Percentiles rank a stretch among this genome's conserved stretches.
phyloP scores from a whole-genome alignment of 1,140 invertebrate genomes.

The Hypothenemus hampei region DNA sequence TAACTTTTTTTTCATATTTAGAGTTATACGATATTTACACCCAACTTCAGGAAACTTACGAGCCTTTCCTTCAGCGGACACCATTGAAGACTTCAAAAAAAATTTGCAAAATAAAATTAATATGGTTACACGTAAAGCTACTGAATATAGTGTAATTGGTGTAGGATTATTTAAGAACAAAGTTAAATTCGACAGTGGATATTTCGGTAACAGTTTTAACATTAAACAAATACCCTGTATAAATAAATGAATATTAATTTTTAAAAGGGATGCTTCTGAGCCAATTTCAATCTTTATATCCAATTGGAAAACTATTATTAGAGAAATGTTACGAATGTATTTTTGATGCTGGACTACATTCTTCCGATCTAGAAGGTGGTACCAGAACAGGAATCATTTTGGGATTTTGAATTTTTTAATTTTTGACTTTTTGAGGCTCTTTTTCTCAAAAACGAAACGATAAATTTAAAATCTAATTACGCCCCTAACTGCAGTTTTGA shows the following conservation, averaged over 20 bases:
- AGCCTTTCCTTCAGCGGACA: constrained; percentile 12
- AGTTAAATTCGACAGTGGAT: constrained; percentile 73
- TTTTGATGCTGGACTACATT: constrained; percentile 75
- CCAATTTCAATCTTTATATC: constrained; percentile 75
- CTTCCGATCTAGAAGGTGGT: constrained; percentile 58
- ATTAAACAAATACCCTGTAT: no score
- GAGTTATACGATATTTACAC: no score
- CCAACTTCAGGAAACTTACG: constrained; percentile 17
- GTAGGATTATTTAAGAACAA: constrained; percentile 72
- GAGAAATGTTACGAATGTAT: constrained; percentile 83
- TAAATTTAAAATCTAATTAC: no score
- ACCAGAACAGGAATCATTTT: constrained; percentile 77
- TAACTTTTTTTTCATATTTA: no score
- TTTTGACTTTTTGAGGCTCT: no score
- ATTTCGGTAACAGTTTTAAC: constrained; percentile 62
- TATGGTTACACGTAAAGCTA: constrained; percentile 71
- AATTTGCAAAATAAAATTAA: constrained; percentile 47
- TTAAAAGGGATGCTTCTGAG: not conserved
- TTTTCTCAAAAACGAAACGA: no score
- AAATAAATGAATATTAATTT: no score
- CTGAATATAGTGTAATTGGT: constrained; percentile 61
- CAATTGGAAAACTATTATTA: constrained; percentile 77
- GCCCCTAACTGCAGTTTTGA: no score
- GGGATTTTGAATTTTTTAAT: no score
- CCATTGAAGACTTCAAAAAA: constrained; percentile 19